Evolutionary conservation across 2,797 vertebrate genomes (phyloP).

Genomic region (Cynodonichthys magdalenae): DNA sequence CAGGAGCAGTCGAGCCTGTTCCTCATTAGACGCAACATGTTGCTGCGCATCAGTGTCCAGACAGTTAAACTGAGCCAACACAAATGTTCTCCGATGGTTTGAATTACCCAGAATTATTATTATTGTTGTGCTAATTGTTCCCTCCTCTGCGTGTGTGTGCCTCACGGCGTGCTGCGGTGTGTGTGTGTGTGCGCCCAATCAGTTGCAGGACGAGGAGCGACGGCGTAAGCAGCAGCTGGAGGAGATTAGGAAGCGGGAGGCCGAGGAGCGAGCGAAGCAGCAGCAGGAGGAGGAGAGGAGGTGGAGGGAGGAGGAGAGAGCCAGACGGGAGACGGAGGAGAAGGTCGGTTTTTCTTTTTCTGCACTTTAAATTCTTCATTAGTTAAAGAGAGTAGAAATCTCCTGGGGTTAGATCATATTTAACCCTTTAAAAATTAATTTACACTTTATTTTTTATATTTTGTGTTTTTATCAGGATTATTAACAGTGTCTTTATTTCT

Average conservation of each 20-base stretch:
- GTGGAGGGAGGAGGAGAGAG: constrained; percentile 91
- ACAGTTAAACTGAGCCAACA: constrained; percentile 6
- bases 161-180: constrained; percentile 28
- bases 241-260: constrained; percentile 93
- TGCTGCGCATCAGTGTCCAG: constrained; percentile 19
- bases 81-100: constrained; percentile 5
- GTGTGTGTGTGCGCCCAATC: constrained; percentile 28
- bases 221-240: constrained; percentile 95
- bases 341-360: constrained; percentile 84
- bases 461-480: constrained; percentile 10
- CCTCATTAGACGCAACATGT: constrained; percentile 28
- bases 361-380: too few relatives aligned
- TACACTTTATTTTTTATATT: background rate
- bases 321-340: constrained; percentile 88
- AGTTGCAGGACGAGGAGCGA: constrained; percentile 98
- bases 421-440: background rate
- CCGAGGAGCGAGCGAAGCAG: constrained; percentile 90
- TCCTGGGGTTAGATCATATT: constrained; percentile 4
- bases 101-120: background rate
- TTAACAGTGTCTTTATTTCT: background rate
- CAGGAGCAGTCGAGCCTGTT: constrained; percentile 43
- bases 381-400: background rate
- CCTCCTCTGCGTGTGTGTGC: constrained; percentile 17
- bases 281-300: constrained; percentile 92
- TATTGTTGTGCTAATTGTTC: constrained; percentile 28